Evolutionary conservation across 2,113 vertebrate species (phyloP).

Genomic region (Rattus rattus): DNA sequence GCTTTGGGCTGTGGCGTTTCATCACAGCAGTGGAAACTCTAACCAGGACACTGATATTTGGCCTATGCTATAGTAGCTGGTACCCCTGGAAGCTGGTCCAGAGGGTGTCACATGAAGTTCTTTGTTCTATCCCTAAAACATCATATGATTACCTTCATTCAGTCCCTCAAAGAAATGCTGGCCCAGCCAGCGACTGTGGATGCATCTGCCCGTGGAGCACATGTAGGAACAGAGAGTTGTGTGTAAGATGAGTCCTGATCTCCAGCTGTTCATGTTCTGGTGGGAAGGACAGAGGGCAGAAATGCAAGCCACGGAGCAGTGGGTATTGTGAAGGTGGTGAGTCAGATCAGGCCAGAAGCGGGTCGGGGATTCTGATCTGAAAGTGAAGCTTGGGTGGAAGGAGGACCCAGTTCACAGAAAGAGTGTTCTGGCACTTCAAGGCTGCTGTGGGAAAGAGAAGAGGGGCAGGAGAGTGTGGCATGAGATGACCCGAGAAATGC

Average conservation of each 20-base stretch:
- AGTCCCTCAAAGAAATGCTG: background rate
- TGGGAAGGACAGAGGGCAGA: background rate
- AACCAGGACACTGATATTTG: background rate
- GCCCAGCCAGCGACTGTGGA: background rate
- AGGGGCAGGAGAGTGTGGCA: background rate
- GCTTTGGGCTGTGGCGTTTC: background rate
- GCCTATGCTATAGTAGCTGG: background rate
- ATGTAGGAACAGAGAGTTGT: background rate
- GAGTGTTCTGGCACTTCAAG: background rate
- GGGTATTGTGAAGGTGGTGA: background rate
- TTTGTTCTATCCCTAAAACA: background rate
- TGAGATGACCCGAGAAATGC: background rate
- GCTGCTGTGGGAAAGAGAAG: background rate
- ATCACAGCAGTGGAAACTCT: background rate
- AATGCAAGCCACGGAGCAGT: too few relatives aligned
- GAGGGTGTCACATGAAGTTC: background rate
- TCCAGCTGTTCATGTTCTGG: background rate
- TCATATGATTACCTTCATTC: background rate
- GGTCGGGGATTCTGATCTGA: background rate
- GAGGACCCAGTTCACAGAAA: background rate
- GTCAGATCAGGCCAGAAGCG: too few relatives aligned
- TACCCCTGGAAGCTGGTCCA: background rate
- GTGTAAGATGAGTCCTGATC: background rate
- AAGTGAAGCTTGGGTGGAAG: background rate
- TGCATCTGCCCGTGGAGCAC: background rate